Evolutionary conservation across 2,888 invertebrate genomes (phyloP).

Genomic region (Hyposoter dolosus): DNA sequence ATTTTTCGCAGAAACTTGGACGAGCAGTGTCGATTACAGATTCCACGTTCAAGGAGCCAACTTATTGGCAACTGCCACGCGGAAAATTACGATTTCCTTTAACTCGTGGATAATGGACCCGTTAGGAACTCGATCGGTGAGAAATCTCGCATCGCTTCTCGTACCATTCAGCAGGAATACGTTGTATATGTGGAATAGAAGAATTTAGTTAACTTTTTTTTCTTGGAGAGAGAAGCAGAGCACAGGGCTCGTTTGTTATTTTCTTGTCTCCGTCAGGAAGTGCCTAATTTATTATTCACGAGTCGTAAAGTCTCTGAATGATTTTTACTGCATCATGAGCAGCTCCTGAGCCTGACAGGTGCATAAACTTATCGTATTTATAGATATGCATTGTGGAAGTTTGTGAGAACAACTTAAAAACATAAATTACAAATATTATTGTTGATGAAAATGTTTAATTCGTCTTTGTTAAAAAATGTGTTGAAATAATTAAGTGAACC

Average conservation of each 20-base stretch:
- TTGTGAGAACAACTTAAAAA: conserved; percentile 5
- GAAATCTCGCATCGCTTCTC: conserved; percentile 40
- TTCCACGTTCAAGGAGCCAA: neutral
- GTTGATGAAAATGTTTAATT: conserved; percentile 12
- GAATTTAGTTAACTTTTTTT: conserved; percentile 32
- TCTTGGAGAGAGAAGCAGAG: conserved; percentile 19
- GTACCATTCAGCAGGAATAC: neutral
- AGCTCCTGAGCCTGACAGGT: conserved; percentile 61
- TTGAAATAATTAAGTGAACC: neutral
- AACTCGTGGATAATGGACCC: conserved; percentile 13
- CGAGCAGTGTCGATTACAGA: neutral
- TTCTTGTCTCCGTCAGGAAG: conserved; percentile 67
- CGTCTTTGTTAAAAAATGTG: neutral
- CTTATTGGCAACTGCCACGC: conserved; percentile 40
- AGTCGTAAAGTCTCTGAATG: conserved; percentile 70
- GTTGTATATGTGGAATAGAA: conserved; percentile 9
- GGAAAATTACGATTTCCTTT: conserved; percentile 38
- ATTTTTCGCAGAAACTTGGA: neutral
- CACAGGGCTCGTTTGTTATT: conserved; percentile 60
- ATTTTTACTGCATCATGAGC: conserved; percentile 69
- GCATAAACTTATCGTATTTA: conserved; percentile 63
- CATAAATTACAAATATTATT: conserved; percentile 27
- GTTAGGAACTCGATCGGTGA: conserved; percentile 22
- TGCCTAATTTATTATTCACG: conserved; percentile 70
- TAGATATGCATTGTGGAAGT: conserved; percentile 50